Evolutionary conservation across 30 jellyfish, hydroid and myxozoan genomes (phyloP).

Genomic region (Hydra vulgaris): DNA sequence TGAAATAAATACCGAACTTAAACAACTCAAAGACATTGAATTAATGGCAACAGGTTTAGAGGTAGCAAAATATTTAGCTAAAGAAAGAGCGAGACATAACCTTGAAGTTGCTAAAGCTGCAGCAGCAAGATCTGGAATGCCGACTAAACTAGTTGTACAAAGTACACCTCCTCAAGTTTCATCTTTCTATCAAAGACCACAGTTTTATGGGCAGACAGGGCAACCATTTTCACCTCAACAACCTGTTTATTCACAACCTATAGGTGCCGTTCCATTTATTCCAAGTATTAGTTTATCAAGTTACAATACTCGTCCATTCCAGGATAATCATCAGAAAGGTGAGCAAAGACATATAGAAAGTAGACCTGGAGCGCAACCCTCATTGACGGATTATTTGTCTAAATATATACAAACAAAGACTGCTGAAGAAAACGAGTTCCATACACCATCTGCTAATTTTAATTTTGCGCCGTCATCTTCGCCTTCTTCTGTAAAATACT

Average conservation of each 20-base stretch:
- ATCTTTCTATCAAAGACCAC: neutral
- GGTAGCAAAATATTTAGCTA: constrained; percentile 80
- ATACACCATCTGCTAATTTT: neutral
- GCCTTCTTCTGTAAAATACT: neutral
- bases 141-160: neutral
- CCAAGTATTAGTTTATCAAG: neutral
- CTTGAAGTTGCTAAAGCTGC: constrained; percentile 45
- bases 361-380: constrained; percentile 9
- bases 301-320: neutral
- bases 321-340: constrained; percentile 13
- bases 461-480: neutral
- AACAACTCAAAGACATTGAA: constrained; percentile 63
- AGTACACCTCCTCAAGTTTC: constrained; percentile 1
- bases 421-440: constrained; percentile 8
- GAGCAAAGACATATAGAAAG: constrained; percentile 20
- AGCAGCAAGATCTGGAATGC: neutral
- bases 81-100: constrained; percentile 55
- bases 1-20: constrained; percentile 51
- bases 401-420: constrained; percentile 10
- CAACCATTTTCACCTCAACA: constrained; percentile 1
- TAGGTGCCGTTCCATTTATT: neutral
- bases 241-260: neutral
- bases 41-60: constrained; percentile 80
- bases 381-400: constrained; percentile 20
- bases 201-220: neutral